These are phyloP conservation scores for Microcebus ravelobensis DNA, from an alignment of 2,113 vertebrate genomes.

Conservation along the genomic window DNA sequence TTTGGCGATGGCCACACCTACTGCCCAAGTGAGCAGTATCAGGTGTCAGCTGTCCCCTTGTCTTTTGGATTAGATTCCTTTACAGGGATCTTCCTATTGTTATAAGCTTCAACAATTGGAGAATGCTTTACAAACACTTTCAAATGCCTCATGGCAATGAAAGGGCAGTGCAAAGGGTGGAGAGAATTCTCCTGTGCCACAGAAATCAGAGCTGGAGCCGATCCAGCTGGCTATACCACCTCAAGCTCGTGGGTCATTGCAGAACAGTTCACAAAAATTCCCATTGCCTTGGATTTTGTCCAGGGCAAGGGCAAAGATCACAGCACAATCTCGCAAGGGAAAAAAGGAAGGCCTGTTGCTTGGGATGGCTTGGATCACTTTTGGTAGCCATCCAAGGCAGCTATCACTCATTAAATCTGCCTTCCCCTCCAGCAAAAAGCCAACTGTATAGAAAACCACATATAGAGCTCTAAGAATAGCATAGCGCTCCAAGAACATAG, in stretches of 20 bases:
- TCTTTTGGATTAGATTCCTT: slow-evolving; percentile 31
- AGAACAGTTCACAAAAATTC: slow-evolving; percentile 57
- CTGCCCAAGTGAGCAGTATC: neutral
- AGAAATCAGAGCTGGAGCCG: slow-evolving; percentile 30
- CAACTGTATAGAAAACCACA: slow-evolving; percentile 57
- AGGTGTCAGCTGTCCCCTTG: slow-evolving; percentile 31
- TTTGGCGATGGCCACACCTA: neutral
- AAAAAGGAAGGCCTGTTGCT: slow-evolving; percentile 60
- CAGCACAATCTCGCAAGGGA: slow-evolving; percentile 60
- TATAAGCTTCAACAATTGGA: neutral
- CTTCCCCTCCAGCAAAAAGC: slow-evolving; percentile 63
- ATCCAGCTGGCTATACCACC: slow-evolving; percentile 35
- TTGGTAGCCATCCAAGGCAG: slow-evolving; percentile 65
- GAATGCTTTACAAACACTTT: slow-evolving; percentile 1
- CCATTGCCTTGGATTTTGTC: slow-evolving; percentile 59
- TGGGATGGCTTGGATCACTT: slow-evolving; percentile 56
- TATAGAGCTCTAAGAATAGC: slow-evolving; percentile 66
- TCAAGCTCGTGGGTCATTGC: slow-evolving; percentile 27
- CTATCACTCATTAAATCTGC: slow-evolving; percentile 62
- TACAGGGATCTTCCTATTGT: neutral
- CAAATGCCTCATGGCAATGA: neutral
- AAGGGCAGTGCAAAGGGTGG: neutral
- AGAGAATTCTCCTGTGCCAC: neutral
- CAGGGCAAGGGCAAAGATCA: slow-evolving; percentile 61
- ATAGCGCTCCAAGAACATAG: slow-evolving; percentile 43